A percentile compares a stretch with the other conserved stretches of the same genome.
Evolutionary conservation across 2,797 vertebrate genomes (phyloP).

Genomic region (Sebastes diploproa): DNA sequence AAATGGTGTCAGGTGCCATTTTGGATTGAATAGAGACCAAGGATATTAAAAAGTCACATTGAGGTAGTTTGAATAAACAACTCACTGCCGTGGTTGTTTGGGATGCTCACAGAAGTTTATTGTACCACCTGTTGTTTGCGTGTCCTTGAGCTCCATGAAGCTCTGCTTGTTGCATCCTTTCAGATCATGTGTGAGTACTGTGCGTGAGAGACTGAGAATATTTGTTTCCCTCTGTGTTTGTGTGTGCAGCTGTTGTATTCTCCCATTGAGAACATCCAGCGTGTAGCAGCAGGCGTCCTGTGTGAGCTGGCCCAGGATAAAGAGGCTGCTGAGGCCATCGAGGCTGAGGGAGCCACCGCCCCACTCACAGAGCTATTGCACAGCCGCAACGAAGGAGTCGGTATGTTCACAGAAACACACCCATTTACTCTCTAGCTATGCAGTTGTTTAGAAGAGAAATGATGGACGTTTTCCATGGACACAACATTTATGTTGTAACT

Average conservation of each 20-base stretch:
- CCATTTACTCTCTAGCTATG: not conserved
- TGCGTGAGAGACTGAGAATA: not conserved
- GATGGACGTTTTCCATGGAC: not conserved
- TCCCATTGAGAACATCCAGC: slow-evolving; percentile 98
- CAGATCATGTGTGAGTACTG: not conserved
- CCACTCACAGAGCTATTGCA: slow-evolving; percentile 96
- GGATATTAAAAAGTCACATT: not conserved
- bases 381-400: slow-evolving; percentile 98
- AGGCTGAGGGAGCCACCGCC: slow-evolving; percentile 97
- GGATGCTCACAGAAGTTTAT: not conserved
- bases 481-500: not conserved
- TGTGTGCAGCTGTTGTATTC: slow-evolving; percentile 92
- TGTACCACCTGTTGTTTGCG: not conserved
- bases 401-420: slow-evolving; percentile 78
- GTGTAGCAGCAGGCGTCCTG: slow-evolving; percentile 97
- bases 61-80: not conserved
- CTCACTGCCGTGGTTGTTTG: not conserved
- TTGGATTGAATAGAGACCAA: not conserved
- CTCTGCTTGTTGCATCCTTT: not conserved
- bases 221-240: not conserved
- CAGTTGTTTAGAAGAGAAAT: slow-evolving; percentile 13
- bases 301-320: slow-evolving; percentile 99
- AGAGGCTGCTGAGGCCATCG: slow-evolving; percentile 97
- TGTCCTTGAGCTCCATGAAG: not conserved
- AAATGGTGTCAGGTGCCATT: not conserved